Conservation (phyloP, 2,888 invertebrate genomes). For the Dexiosoma caninum region DNA sequence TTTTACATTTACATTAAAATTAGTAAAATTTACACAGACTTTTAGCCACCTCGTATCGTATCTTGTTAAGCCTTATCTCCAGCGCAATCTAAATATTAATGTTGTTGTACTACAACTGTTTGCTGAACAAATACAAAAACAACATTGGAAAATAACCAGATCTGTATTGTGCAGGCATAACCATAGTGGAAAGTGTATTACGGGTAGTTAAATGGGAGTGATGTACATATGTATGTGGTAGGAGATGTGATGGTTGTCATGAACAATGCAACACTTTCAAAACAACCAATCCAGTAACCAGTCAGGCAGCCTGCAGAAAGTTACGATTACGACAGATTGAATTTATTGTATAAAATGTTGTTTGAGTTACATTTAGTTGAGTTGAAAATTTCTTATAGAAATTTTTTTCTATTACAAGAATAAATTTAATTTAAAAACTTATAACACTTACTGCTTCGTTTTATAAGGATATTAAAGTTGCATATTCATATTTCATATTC, state of each 20-base stretch:
- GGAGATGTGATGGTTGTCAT: slow-evolving; percentile 36
- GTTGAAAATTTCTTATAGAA: no score
- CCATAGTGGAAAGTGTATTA: background rate
- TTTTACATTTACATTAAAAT: slow-evolving; percentile 61
- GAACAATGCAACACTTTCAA: slow-evolving; percentile 57
- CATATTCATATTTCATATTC: no score
- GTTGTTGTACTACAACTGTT: slow-evolving; percentile 40
- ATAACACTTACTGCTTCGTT: no score
- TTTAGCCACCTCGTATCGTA: slow-evolving; percentile 56
- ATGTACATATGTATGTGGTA: background rate
- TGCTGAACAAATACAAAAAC: background rate
- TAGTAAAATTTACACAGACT: slow-evolving; percentile 60
- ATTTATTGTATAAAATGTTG: no score
- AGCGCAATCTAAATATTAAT: slow-evolving; percentile 59
- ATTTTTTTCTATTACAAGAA: no score
- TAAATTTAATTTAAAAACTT: no score
- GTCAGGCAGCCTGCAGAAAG: slow-evolving; percentile 10
- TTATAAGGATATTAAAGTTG: no score
- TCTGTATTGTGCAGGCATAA: slow-evolving; percentile 3
- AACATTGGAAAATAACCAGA: slow-evolving; percentile 3
- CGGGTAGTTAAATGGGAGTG: background rate
- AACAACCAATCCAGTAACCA: slow-evolving; percentile 22
- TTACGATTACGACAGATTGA: no score
- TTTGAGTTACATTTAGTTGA: no score
- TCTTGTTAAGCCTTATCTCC: slow-evolving; percentile 57